A percentile compares a stretch with the other conserved stretches of the same genome.
These are phyloP conservation scores for Nannoperca australis DNA, from an alignment of 2,797 vertebrate genomes.

Conservation along the genomic window DNA sequence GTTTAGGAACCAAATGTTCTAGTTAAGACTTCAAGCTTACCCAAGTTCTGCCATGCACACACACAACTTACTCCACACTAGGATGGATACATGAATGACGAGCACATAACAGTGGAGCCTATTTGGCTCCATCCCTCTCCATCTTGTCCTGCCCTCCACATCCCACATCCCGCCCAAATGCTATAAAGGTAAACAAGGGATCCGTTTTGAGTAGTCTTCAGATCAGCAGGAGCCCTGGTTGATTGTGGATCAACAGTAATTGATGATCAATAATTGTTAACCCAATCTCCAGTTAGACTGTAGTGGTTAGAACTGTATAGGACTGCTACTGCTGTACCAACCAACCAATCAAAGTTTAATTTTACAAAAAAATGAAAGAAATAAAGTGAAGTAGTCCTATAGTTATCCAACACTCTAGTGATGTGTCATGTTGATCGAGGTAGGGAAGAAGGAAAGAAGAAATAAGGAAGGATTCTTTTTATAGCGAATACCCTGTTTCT, in stretches of 20 bases:
- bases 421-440: constrained; percentile 61
- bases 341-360: constrained; percentile 38
- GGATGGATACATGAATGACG: constrained; percentile 65
- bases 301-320: constrained; percentile 21
- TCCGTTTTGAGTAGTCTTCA: constrained; percentile 53
- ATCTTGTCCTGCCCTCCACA: constrained; percentile 11
- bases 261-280: constrained; percentile 34
- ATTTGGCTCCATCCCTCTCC: constrained; percentile 17
- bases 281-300: constrained; percentile 25
- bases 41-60: constrained; percentile 74
- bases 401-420: constrained; percentile 51
- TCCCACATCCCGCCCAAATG: constrained; percentile 34
- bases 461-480: constrained; percentile 17
- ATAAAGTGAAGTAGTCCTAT: constrained; percentile 43
- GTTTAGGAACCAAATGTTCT: constrained; percentile 68
- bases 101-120: constrained; percentile 42
- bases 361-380: constrained; percentile 35
- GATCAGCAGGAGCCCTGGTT: constrained; percentile 57
- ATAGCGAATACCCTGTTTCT: constrained; percentile 86
- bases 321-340: constrained; percentile 14
- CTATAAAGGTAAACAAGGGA: constrained; percentile 56
- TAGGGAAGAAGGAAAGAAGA: constrained; percentile 60
- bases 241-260: constrained; percentile 46
- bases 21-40: constrained; percentile 78
- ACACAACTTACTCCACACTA: constrained; percentile 60